phyloP scores from a whole-genome alignment of 1,140 invertebrate genomes.

The Holotrichia oblita region DNA sequence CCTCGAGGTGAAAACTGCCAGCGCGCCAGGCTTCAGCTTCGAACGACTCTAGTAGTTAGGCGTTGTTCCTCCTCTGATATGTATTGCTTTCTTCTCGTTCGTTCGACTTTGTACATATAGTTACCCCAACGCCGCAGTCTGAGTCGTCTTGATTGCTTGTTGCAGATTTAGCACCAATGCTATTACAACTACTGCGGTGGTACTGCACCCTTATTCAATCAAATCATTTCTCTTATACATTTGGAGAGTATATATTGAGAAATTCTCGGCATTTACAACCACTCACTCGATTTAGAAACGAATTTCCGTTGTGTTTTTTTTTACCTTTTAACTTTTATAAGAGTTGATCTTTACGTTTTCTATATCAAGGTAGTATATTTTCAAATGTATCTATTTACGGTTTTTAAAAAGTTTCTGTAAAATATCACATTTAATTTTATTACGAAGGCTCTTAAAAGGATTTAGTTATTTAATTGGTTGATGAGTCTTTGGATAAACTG shows the following conservation, averaged over 20 bases:
- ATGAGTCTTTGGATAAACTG: no score
- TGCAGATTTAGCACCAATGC: conserved; percentile 39
- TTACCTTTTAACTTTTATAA: neutral
- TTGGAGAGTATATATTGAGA: conserved; percentile 16
- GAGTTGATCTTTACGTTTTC: neutral
- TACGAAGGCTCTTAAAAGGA: no score
- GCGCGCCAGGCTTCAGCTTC: neutral
- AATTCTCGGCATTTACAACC: conserved; percentile 1
- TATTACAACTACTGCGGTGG: conserved; percentile 25
- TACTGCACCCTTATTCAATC: conserved; percentile 43
- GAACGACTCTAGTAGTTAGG: neutral
- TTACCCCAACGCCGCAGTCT: neutral
- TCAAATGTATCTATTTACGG: no score
- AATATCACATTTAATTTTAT: no score
- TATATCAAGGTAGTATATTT: neutral
- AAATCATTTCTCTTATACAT: conserved; percentile 41
- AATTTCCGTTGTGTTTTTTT: neutral
- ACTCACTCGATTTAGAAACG: neutral
- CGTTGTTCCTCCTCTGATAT: neutral
- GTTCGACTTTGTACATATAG: neutral
- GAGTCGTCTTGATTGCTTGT: conserved; percentile 44
- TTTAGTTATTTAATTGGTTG: no score
- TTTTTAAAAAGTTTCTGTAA: no score
- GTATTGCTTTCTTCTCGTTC: conserved; percentile 7
- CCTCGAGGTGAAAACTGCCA: conserved; percentile 29